phyloP scores from a whole-genome alignment of 2,888 invertebrate species.

The Microplitis manilae region DNA sequence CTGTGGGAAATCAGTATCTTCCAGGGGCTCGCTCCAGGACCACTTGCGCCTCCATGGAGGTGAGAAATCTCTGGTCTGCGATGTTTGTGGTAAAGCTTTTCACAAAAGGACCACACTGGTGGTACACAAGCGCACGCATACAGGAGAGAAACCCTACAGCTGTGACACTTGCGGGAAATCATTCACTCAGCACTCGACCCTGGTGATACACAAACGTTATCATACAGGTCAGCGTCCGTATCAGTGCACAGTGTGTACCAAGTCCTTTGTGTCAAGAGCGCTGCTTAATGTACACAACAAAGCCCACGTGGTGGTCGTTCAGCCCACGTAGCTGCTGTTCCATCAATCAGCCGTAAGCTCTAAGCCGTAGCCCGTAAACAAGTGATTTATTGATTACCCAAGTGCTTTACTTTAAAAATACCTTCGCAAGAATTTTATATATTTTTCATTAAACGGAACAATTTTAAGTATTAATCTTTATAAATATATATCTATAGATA shows the following conservation, averaged over 20 bases:
- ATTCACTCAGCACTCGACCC: constrained; percentile 70
- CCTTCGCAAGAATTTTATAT: no score
- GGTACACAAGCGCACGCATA: constrained; percentile 70
- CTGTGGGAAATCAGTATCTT: constrained; percentile 69
- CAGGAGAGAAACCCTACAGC: constrained; percentile 71
- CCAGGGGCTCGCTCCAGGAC: constrained; percentile 69
- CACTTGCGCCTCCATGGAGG: constrained; percentile 70
- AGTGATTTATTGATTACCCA: not conserved
- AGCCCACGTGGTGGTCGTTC: constrained; percentile 52
- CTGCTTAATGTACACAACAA: constrained; percentile 67
- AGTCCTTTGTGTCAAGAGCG: constrained; percentile 69
- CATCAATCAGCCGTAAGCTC: not conserved
- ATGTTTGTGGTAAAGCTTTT: constrained; percentile 71
- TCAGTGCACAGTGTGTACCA: constrained; percentile 66
- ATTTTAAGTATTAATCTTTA: not conserved
- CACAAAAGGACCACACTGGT: constrained; percentile 69
- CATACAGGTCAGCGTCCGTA: constrained; percentile 72
- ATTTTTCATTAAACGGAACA: not conserved
- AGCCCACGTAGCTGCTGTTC: constrained; percentile 42
- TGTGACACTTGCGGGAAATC: constrained; percentile 71
- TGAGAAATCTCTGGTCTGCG: constrained; percentile 69
- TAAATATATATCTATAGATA: not conserved
- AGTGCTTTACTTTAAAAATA: not conserved
- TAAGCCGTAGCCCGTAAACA: no score
- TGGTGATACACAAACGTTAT: constrained; percentile 71